phyloP scores from a whole-genome alignment of 1,140 invertebrate genomes.

The Bombyx mori region DNA sequence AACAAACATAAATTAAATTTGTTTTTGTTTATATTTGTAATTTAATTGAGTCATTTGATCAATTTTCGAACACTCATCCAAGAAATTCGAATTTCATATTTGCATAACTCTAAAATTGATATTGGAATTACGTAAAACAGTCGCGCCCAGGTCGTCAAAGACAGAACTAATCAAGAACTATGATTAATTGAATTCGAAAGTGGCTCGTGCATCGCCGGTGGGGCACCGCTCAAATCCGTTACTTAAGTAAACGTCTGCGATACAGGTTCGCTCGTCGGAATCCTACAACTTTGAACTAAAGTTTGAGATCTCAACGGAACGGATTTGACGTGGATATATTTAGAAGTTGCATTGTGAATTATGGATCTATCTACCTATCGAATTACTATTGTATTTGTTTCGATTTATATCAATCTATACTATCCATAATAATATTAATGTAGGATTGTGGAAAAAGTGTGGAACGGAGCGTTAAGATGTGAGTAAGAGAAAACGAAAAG shows the following conservation, averaged over 20 bases:
- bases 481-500: no score
- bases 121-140: slow-evolving; percentile 36
- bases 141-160: slow-evolving; percentile 61
- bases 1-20: no score
- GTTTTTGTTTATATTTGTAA: no score
- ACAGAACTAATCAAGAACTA: slow-evolving; percentile 61
- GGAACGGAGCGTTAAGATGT: no score
- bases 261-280: slow-evolving; percentile 30
- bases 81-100: no score
- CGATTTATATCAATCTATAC: no score
- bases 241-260: slow-evolving; percentile 36
- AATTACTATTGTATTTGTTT: no score
- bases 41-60: no score
- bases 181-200: slow-evolving; percentile 67
- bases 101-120: no score
- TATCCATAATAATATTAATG: no score
- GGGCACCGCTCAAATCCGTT: slow-evolving; percentile 43
- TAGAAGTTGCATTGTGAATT: background rate
- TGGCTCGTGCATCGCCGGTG: slow-evolving; percentile 44
- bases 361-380: slow-evolving; percentile 1
- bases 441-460: no score
- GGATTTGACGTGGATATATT: slow-evolving; percentile 6
- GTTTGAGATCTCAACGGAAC: slow-evolving; percentile 37
- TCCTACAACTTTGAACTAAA: slow-evolving; percentile 27
- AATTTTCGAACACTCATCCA: no score